Base-by-base conservation (phyloP, 2,888 invertebrate species). In the Ennomos fuscantarius region DNA sequence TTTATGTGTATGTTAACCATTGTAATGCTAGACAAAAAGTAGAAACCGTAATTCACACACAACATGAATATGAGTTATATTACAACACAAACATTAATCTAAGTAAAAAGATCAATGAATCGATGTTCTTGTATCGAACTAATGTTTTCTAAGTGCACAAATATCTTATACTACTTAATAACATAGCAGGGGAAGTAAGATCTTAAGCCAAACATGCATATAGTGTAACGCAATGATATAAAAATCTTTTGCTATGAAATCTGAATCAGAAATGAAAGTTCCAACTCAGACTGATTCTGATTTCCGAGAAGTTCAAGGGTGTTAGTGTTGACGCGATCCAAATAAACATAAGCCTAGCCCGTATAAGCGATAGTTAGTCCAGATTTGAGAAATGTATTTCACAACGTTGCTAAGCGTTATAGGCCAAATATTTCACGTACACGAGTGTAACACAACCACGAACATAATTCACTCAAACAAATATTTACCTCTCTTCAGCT, bases 401-500 rank as follows among this genome's bases (percentile, higher is more conserved):
- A 81, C 77, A 83, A 80, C 84, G 83, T 83, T 81, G 87, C 87
- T 84, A 91, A 91, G 90, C 90, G 79, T 86, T 84, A 86, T 76
- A 84, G 89, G 92, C 92, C 92, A 90, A 89, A 91, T 91, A 76
- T 85, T 79, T 80, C 89, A 89, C 89, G 89, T 76, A 79, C 87
- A 87, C 88, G 89, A 78, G 52, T 76, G 83, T 78, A 77, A 78
- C 84, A 87, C 85, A 87, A 75, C 76, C 83, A 90, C 88, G 86
- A 78, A 86, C 81, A 86, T 71, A 82, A 79, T 78, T 86, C 90
- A 89, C 87, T 89, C 86, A 87, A 86, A 87, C 86, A 87, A 42
- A 59, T 91, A 92, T 79, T 92, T 91, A 98, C 96, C 98, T 97
- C 94, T 98, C 98, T 94, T 99, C 99, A 52, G 99, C 99, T 92